Evolutionary conservation across 1,140 invertebrate genomes (phyloP).

Genomic region (Mesaphorura yosii): DNA sequence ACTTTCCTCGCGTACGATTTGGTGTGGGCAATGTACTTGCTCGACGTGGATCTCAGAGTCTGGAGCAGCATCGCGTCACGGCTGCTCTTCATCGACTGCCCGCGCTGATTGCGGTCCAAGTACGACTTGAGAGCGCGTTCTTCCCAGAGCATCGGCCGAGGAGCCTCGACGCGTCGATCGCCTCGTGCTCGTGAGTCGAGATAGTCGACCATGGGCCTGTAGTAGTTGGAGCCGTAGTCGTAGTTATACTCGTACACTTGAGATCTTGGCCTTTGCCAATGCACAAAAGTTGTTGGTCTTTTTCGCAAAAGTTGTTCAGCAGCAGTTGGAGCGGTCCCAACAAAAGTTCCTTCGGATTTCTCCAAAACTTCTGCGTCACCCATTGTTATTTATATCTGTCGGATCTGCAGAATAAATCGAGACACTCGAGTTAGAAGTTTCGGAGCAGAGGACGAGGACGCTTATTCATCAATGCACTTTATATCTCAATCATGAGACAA

Average conservation of each 20-base stretch:
- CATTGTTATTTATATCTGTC: slow-evolving; percentile 10
- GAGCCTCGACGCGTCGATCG: slow-evolving; percentile 11
- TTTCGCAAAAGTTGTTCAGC: too few relatives aligned
- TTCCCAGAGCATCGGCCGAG: slow-evolving; percentile 27
- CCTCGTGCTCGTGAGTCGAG: slow-evolving; percentile 24
- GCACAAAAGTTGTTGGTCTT: slow-evolving; percentile 20
- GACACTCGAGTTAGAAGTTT: too few relatives aligned
- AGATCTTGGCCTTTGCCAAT: slow-evolving; percentile 28
- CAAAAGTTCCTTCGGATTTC: slow-evolving; percentile 15
- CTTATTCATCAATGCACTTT: too few relatives aligned
- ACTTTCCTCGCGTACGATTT: slow-evolving; percentile 29
- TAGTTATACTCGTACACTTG: slow-evolving; percentile 30
- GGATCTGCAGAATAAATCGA: too few relatives aligned
- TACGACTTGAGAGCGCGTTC: slow-evolving; percentile 26
- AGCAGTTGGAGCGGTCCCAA: slow-evolving; percentile 22
- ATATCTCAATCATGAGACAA: too few relatives aligned
- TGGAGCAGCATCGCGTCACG: slow-evolving; percentile 26
- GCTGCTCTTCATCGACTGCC: slow-evolving; percentile 3
- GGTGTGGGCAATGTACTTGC: slow-evolving; percentile 27
- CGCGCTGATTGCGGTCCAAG: slow-evolving; percentile 21
- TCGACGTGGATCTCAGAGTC: slow-evolving; percentile 21
- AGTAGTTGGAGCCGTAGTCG: slow-evolving; percentile 30
- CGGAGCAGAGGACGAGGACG: too few relatives aligned
- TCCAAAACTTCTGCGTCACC: slow-evolving; percentile 9
- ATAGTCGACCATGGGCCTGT: slow-evolving; percentile 31